Evolutionary conservation across 1,140 invertebrate species (phyloP), one percentile per base, ranked within the genome.

Genomic region (Drosophila sproati): DNA sequence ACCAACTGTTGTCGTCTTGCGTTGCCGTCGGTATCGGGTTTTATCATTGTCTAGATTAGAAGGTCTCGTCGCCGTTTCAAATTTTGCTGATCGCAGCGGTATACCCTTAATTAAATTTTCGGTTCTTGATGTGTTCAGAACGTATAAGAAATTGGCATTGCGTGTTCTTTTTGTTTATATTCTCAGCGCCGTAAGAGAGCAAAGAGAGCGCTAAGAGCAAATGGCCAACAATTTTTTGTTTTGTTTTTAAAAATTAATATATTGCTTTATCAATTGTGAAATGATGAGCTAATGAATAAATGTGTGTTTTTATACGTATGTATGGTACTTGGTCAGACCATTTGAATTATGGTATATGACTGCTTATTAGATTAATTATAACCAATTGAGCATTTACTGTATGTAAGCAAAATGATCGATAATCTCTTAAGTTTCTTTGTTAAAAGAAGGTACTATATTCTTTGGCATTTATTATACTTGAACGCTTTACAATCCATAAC

Each of bases 41-140:
- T 82, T 89, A 80, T 87, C 83, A 72, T 83, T 74, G 61, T 78
- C 60, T 88, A 80, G 85, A 88, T 88, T 88, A 88, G 80, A 88
- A 88, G 77, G 77, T 73, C 80, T 88, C 79, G 66, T 62, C 82
- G 50, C 56, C 69, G 67, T 67, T 72, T 79, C 68, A 56, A 80
- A 91, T 92, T 89, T 54, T 81, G 90, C 91, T 91, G 91, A 92
- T 82, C 87, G 68, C 86, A 86, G 91, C 90, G 74, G 75, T 82
- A 86, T 91, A 82, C 55, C 73, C 72, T 82, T 87, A 91, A 91
- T 91, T 89, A 89, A 83, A 78, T 82, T 80, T 86, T 76, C 63
- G 64, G 39, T 57, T 66, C 60, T 52, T 67, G 48, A 52, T 54
- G 62, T 83, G 48, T 64, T 66, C 34, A 78, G 55, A 64, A 64